Evolutionary conservation across 2,797 vertebrate genomes (phyloP).

Genomic region (Xenops minutus): DNA sequence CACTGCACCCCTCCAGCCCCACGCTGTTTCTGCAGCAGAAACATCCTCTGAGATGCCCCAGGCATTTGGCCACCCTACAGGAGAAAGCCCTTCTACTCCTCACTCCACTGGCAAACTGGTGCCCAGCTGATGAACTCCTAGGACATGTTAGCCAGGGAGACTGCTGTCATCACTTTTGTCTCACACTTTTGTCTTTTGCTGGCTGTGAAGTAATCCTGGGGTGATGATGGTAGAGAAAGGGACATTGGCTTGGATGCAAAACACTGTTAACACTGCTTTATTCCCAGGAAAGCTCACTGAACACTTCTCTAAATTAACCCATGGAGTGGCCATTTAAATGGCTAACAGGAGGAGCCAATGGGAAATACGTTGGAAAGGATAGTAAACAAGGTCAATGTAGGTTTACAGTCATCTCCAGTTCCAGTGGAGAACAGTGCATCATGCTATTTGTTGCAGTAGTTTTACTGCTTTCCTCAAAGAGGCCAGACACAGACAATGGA

Average conservation of each 20-base stretch:
- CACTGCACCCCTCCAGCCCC: neutral
- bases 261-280: neutral
- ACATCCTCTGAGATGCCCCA: neutral
- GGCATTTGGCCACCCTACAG: neutral
- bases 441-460: neutral
- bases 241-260: neutral
- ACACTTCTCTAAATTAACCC: neutral
- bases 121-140: neutral
- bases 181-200: neutral
- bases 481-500: neutral
- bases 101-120: neutral
- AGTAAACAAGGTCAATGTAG: neutral
- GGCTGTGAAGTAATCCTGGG: neutral
- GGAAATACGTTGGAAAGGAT: neutral
- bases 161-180: neutral
- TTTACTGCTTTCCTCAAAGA: neutral
- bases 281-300: neutral
- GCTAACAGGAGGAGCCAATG: neutral
- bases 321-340: neutral
- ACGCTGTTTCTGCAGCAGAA: neutral
- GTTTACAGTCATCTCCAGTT: neutral
- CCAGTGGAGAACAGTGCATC: fast-evolving
- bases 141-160: neutral
- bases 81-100: neutral
- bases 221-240: neutral